Evolutionary conservation across 2,888 invertebrate genomes (phyloP), one percentile per base, ranked within the genome.

Genomic region (Dioctria linearis): DNA sequence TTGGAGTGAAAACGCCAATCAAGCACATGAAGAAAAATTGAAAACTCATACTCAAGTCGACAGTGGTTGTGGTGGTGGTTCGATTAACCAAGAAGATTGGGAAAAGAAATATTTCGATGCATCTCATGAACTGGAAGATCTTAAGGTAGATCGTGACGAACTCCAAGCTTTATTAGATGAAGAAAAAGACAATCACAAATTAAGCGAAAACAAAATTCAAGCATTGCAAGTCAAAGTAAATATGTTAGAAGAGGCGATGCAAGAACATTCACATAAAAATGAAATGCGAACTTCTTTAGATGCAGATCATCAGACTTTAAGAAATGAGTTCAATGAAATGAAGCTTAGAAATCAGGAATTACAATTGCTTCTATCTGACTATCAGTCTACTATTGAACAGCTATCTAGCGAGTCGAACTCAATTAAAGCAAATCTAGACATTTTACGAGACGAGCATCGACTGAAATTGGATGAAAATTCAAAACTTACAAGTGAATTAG

Each of bases 91-190:
- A 4, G 57, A 82, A 37, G 80, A 81, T 43, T 51, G 79, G 6
- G 80, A 84, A 59, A 79, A 84, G 11, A 82, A 90, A 83, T 86
- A 92, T n/a, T 87, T 89, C 8, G 90, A 91, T 82, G 85, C 93
- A 3, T 90, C 90, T 80, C 90, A 90, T 40, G 91, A 90, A 78
- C 87, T 93, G 76, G 90, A 90, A 82, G 92, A 92, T 80, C 85
- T 93, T n/a, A 90, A 90, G n/a, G 86, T 89, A 1, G 93, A 93
- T 83, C 92, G 92, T 83, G 92, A 92, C 81, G 92, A 93, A 82
- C 83, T 93, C 61, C 92, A 92, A 84, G 87, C 89, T 0, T 84
- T 92, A 49, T 85, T 93, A 13, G 91, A 92, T 80, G 91, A 92
- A 81, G 92, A 88, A 80, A 88, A 87, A 83, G 86, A 88, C 84